Percentiles rank a stretch among this genome's conserved stretches.
Conservation (phyloP, 1,140 invertebrate genomes). For the Tenebrio molitor region DNA sequence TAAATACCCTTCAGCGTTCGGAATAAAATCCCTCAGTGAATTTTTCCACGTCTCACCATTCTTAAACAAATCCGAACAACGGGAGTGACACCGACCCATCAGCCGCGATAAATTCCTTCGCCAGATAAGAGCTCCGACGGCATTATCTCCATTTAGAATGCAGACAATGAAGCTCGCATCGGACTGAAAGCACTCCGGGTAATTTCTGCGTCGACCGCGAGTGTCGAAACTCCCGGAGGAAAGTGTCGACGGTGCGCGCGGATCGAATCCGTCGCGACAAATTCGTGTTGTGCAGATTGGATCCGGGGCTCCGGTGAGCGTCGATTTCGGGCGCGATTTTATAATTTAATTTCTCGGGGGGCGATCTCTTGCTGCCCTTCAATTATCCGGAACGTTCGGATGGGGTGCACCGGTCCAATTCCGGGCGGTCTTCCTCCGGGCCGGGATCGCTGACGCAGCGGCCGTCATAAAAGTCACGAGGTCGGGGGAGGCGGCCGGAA, state of each 20-base stretch:
- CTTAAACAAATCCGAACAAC: constrained; percentile 12
- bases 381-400: no score
- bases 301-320: no score
- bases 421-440: background rate
- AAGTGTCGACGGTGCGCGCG: no score
- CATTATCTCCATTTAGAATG: constrained; percentile 27
- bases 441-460: constrained; percentile 8
- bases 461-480: constrained; percentile 17
- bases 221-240: no score
- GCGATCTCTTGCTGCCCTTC: no score
- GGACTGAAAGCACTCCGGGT: constrained; percentile 16
- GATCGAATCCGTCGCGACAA: no score
- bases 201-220: background rate
- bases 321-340: no score
- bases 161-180: constrained; percentile 25
- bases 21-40: background rate
- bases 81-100: background rate
- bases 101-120: background rate
- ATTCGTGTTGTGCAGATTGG: no score
- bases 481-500: background rate
- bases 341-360: no score
- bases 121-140: constrained; percentile 10
- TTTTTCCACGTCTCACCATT: background rate
- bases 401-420: no score
- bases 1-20: background rate